Percentiles rank a stretch among this genome's conserved stretches.
Conservation (phyloP, 2,888 invertebrate species). For the Drosophila macrospina region DNA sequence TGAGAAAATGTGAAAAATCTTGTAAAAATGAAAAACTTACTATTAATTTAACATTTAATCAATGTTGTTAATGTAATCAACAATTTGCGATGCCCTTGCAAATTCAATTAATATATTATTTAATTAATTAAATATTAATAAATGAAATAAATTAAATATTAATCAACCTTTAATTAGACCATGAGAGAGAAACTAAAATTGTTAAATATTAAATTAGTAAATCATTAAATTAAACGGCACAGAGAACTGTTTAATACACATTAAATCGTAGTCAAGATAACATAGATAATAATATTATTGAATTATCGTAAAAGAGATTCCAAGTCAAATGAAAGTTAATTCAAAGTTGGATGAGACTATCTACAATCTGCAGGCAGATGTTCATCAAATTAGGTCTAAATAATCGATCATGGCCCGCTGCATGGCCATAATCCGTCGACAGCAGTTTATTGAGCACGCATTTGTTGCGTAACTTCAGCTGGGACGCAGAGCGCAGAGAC, state of each 20-base stretch:
- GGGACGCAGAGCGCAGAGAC: constrained; percentile 10
- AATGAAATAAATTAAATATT: too few species aligned
- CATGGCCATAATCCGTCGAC: constrained; percentile 20
- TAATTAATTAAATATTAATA: too few species aligned
- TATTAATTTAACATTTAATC: too few species aligned
- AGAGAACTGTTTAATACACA: not conserved
- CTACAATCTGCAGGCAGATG: constrained; percentile 4
- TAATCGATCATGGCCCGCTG: constrained; percentile 1
- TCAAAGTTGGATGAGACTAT: constrained; percentile 1
- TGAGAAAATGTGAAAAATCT: too few species aligned
- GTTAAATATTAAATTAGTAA: not conserved
- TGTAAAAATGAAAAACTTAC: too few species aligned
- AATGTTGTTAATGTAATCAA: too few species aligned
- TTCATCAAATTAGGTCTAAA: constrained; percentile 1
- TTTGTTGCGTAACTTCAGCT: constrained; percentile 43
- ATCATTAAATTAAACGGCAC: not conserved
- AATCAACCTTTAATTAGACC: too few species aligned
- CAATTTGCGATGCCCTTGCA: too few species aligned
- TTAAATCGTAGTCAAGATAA: not conserved
- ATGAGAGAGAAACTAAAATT: too few species aligned
- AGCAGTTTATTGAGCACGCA: constrained; percentile 51
- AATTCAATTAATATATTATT: too few species aligned
- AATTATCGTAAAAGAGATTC: not conserved
- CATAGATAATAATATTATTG: too few species aligned
- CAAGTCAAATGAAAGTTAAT: not conserved